phyloP scores from a whole-genome alignment of 2,888 invertebrate genomes.

The Camptogramma bilineatum region DNA sequence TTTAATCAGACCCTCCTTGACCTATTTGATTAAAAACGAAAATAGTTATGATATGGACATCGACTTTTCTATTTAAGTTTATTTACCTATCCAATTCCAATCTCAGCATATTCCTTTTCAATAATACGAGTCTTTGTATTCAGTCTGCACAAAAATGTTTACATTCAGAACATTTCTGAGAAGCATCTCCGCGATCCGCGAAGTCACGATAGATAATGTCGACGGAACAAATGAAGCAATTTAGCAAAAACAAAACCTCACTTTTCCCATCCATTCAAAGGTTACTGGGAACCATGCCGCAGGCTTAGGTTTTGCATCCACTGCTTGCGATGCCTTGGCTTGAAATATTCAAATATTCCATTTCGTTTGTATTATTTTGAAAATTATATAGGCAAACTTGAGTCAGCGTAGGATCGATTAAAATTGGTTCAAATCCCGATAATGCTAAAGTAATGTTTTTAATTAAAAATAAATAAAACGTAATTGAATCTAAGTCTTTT shows the following conservation, averaged over 20 bases:
- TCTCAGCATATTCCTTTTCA: background rate
- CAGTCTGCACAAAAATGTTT: background rate
- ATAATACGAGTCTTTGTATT: background rate
- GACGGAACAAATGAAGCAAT: conserved; percentile 24
- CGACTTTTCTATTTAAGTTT: too few species aligned
- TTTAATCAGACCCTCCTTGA: background rate
- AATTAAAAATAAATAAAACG: too few species aligned
- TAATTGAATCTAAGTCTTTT: too few species aligned
- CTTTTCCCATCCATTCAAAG: conserved; percentile 25
- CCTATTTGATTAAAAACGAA: background rate
- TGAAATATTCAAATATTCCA: too few species aligned
- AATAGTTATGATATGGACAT: background rate
- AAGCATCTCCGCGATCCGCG: background rate
- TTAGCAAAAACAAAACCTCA: conserved; percentile 24
- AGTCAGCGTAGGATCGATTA: too few species aligned
- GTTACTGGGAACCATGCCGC: conserved; percentile 10
- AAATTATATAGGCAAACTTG: too few species aligned
- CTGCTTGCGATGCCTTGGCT: background rate
- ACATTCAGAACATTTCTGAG: background rate
- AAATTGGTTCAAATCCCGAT: too few species aligned
- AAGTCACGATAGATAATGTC: conserved; percentile 21
- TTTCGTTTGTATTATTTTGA: too few species aligned
- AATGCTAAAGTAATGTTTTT: too few species aligned
- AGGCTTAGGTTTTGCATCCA: background rate
- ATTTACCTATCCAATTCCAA: background rate